These are phyloP conservation scores for Xenus cinereus DNA, from an alignment of 2,113 vertebrate species.

Conservation along the genomic window DNA sequence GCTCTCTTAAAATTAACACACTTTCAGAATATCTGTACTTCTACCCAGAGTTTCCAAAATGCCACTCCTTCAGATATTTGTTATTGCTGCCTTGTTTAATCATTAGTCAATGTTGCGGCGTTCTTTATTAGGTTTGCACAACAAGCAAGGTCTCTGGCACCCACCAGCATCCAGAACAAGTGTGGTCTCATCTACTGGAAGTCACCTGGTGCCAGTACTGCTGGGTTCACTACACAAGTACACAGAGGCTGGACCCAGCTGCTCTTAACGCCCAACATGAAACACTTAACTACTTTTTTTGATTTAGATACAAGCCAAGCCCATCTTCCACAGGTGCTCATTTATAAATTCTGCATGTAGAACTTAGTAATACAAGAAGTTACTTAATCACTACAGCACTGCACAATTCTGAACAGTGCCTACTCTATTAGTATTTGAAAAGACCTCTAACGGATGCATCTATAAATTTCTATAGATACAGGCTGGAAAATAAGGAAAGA, in stretches of 20 bases:
- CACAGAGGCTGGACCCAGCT: not conserved
- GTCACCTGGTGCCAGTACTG: fast-evolving
- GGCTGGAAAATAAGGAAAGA: not conserved
- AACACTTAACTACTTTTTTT: not conserved
- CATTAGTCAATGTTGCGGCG: not conserved
- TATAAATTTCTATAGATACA: not conserved
- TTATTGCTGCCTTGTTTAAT: not conserved
- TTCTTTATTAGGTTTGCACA: not conserved
- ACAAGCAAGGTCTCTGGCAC: not conserved
- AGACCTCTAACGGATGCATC: not conserved
- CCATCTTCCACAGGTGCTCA: not conserved
- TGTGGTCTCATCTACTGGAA: not conserved
- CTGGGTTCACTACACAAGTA: fast-evolving
- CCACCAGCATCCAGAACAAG: not conserved
- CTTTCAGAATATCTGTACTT: not conserved
- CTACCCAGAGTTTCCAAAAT: not conserved
- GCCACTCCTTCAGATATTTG: not conserved
- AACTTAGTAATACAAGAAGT: not conserved
- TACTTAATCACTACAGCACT: not conserved
- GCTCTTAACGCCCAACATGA: not conserved
- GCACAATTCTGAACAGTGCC: not conserved
- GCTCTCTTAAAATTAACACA: not conserved
- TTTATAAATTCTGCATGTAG: not conserved
- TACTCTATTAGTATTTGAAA: not conserved
- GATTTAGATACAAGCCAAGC: not conserved